These are phyloP conservation scores for Rhinella marina DNA, from an alignment of 2,797 vertebrate species.

Conservation along the genomic window DNA sequence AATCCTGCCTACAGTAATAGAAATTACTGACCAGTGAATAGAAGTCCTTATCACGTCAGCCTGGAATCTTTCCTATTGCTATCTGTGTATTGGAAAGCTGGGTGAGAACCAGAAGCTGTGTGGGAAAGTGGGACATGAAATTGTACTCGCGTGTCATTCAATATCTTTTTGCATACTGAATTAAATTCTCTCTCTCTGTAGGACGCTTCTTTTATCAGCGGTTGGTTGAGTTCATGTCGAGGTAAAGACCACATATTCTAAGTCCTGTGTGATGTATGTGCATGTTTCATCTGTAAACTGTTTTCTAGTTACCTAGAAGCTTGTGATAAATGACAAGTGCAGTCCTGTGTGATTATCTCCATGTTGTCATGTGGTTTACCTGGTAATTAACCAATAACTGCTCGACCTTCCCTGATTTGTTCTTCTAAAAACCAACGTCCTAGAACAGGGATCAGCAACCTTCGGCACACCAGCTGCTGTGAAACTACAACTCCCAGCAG, in stretches of 20 bases:
- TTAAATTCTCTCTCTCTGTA: constrained; percentile 65
- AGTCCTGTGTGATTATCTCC: not conserved
- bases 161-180: not conserved
- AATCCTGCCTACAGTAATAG: no score
- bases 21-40: no score
- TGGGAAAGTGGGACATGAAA: no score
- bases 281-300: not conserved
- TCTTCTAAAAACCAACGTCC: not conserved
- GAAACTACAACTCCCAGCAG: no score
- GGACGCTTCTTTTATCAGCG: constrained; percentile 94
- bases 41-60: no score
- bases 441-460: not conserved
- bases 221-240: constrained; percentile 96
- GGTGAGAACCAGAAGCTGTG: no score
- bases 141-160: no score
- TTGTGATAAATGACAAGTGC: not conserved
- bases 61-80: no score
- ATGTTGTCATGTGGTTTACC: not conserved
- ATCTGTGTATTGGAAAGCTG: no score
- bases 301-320: not conserved
- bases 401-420: not conserved
- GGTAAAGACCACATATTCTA: constrained; percentile 72
- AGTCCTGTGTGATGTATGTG: not conserved
- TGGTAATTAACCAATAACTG: not conserved
- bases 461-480: no score